Evolutionary conservation across 2,113 vertebrate genomes (phyloP).

Genomic region (Siphamia tubifer): DNA sequence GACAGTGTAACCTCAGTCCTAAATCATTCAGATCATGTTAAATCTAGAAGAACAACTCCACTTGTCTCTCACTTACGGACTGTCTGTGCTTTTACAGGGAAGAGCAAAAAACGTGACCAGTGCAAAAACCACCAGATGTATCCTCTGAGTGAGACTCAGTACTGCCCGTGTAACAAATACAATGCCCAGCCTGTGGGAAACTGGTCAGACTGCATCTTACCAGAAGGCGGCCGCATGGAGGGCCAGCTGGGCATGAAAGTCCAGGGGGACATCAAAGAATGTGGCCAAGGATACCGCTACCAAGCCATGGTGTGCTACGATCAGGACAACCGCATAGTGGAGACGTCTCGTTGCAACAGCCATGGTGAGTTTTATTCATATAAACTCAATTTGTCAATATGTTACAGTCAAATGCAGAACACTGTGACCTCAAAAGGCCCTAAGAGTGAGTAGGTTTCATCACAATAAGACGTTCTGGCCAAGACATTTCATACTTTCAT

Average conservation of each 20-base stretch:
- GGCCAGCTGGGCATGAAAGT: constrained; percentile 87
- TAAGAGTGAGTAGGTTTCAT: too few relatives aligned
- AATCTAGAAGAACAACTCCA: too few relatives aligned
- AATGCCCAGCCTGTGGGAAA: constrained; percentile 95
- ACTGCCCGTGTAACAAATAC: constrained; percentile 96
- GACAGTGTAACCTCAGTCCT: too few relatives aligned
- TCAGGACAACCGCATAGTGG: constrained; percentile 91
- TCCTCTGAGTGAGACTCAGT: constrained; percentile 92
- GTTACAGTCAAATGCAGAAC: too few relatives aligned
- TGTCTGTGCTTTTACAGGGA: constrained; percentile 80
- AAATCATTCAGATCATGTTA: too few relatives aligned
- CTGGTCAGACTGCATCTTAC: constrained; percentile 96
- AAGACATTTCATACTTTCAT: too few relatives aligned
- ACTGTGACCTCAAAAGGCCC: too few relatives aligned
- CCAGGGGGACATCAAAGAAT: constrained; percentile 92
- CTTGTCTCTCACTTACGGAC: too few relatives aligned
- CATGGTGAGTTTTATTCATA: constrained; percentile 80
- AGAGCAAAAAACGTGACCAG: constrained; percentile 96
- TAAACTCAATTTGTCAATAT: too few relatives aligned
- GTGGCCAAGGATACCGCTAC: constrained; percentile 95
- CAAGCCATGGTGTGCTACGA: constrained; percentile 97
- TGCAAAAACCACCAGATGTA: constrained; percentile 93
- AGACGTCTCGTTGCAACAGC: constrained; percentile 95
- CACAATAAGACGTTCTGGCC: too few relatives aligned
- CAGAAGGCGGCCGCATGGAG: constrained; percentile 87